Base-by-base conservation (phyloP, 2,888 invertebrate genomes). In the Tipula unca region DNA sequence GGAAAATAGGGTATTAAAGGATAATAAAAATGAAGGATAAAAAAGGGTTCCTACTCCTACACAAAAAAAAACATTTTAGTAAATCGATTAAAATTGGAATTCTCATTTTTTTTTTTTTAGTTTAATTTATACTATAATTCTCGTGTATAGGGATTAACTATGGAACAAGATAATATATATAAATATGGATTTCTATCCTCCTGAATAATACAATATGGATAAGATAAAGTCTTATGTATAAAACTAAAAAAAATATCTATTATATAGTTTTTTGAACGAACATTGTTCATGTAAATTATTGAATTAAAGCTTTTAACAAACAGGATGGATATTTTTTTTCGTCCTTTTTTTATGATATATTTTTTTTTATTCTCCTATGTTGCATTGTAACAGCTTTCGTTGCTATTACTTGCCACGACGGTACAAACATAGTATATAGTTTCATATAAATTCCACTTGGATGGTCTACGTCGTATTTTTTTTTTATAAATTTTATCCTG, bases 71-170 rank as follows among this genome's bases (percentile, higher is more conserved):
- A 69, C 20, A 69, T 69, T 69, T 69, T 69, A 69, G 69, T 69
- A 69, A 69, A 69, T 69, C 69, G 69, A 69, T 69, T 69, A 69
- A 69, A 69, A 69, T 69, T 25, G 69, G 69, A 69, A 69, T 69
- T 48, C 17, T 17, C n/a, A 48, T 48, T 48, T 48, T 48, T 48
- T 48, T 17, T 20, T 25, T 69, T 69, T 69, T 20, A 20, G 69
- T 69, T 69, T 69, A 69, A 69, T 20, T 25, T 69, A 69, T 69
- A 25, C 69, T 69, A 25, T 69, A 69, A 69, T 69, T 69, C 69
- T 69, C 25, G 69, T 69, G 69, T 69, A 69, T 69, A 69, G 20
- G 69, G 69, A 69, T 69, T 69, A 69, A 25, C 8, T 25, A 3
- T 69, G 69, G 69, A 69, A 69, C 69, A 69, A 69, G 69, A 69